Conservation (phyloP, 1,140 invertebrate species). For the Aphidius gifuensis region DNA sequence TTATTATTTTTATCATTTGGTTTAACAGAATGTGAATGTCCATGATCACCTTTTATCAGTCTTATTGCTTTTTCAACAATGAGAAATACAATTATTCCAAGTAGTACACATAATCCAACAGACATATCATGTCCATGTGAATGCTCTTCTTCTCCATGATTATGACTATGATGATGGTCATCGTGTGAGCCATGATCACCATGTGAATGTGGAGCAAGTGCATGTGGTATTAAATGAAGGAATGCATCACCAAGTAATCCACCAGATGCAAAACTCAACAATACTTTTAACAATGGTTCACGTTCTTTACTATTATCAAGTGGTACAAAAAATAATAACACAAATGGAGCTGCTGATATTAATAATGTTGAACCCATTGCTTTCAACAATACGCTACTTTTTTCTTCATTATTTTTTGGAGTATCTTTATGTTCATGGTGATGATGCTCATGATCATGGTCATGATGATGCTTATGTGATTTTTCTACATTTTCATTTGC, state of each 20-base stretch:
- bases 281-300: slow-evolving; percentile 80
- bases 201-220: slow-evolving; percentile 66
- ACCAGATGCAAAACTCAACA: slow-evolving; percentile 92
- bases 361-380: slow-evolving; percentile 85
- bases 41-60: slow-evolving; percentile 78
- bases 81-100: slow-evolving; percentile 88
- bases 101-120: slow-evolving; percentile 85
- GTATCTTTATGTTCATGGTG: slow-evolving; percentile 24
- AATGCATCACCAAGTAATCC: slow-evolving; percentile 95
- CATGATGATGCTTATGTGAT: slow-evolving; percentile 38
- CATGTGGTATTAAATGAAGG: slow-evolving; percentile 94
- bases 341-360: slow-evolving; percentile 91
- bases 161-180: slow-evolving; percentile 58
- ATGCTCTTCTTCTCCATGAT: slow-evolving; percentile 52
- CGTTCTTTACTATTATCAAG: slow-evolving; percentile 82
- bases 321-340: slow-evolving; percentile 92
- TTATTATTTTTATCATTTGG: slow-evolving; percentile 47
- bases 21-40: slow-evolving; percentile 50
- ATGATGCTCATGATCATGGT: slow-evolving; percentile 29
- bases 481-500: slow-evolving; percentile 62
- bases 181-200: slow-evolving; percentile 56
- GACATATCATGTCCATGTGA: slow-evolving; percentile 71
- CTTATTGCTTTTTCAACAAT: slow-evolving; percentile 91
- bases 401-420: slow-evolving; percentile 31
- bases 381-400: slow-evolving; percentile 69